These are phyloP conservation scores for Pangasius larnaudii DNA, from an alignment of 2,797 vertebrate species.

Conservation along the genomic window DNA sequence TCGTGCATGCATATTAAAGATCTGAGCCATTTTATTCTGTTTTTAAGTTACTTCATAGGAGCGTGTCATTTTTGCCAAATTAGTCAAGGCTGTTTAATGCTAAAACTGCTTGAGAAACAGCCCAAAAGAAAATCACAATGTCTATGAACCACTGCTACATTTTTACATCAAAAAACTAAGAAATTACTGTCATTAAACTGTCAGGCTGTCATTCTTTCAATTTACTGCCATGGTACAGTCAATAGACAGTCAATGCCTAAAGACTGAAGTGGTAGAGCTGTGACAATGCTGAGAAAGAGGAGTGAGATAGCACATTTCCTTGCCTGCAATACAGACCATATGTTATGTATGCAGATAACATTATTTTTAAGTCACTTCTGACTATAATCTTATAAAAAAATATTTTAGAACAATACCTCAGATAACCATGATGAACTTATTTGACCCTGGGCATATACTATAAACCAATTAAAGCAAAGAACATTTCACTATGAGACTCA, in stretches of 20 bases:
- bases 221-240: slow-evolving; percentile 41
- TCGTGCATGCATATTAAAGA: not conserved
- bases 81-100: slow-evolving; percentile 14
- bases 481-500: not conserved
- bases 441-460: not conserved
- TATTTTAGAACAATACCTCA: not conserved
- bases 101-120: slow-evolving; percentile 28
- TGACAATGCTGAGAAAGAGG: not conserved
- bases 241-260: slow-evolving; percentile 52
- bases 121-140: slow-evolving; percentile 14
- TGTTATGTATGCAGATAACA: not conserved
- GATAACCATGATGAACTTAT: not conserved
- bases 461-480: not conserved
- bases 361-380: not conserved
- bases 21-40: not conserved
- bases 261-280: slow-evolving; percentile 35
- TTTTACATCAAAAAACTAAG: slow-evolving; percentile 44
- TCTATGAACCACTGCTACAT: slow-evolving; percentile 22
- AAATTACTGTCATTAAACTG: slow-evolving; percentile 71
- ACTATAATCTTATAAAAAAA: not conserved
- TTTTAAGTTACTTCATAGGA: not conserved
- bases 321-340: not conserved
- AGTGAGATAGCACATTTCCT: not conserved
- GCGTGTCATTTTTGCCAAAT: not conserved
- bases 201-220: slow-evolving; percentile 58